A percentile compares a stretch with the other conserved stretches of the same genome.
Evolutionary conservation across 2,797 vertebrate genomes (phyloP).

Genomic region (Gallinago solitaria): DNA sequence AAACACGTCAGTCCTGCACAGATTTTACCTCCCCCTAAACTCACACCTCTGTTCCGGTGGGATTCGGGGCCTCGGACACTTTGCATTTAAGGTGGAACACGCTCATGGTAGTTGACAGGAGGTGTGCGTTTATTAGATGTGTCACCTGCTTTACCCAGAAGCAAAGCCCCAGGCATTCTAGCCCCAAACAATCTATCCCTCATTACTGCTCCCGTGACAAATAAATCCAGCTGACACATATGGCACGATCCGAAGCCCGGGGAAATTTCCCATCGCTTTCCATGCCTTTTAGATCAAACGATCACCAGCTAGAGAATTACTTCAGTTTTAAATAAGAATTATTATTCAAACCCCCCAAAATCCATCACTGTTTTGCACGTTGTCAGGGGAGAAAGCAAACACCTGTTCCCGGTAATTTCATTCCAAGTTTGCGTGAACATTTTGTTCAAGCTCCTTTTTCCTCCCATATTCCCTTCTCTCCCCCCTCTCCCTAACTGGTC

Average conservation of each 20-base stretch:
- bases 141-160: neutral
- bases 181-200: neutral
- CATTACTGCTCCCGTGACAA: neutral
- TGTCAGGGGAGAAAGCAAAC: neutral
- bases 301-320: neutral
- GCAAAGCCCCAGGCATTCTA: neutral
- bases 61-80: neutral
- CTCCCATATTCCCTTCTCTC: neutral
- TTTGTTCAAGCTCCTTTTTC: conserved; percentile 11
- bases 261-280: neutral
- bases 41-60: neutral
- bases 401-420: neutral
- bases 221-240: neutral
- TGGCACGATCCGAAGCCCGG: neutral
- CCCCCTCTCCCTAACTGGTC: neutral
- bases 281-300: neutral
- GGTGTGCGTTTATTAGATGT: neutral
- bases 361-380: neutral
- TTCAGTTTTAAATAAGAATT: neutral
- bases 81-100: neutral
- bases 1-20: neutral
- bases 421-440: neutral
- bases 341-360: neutral
- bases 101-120: neutral
- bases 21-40: neutral